A percentile compares a stretch with the other conserved stretches of the same genome.
Conservation (phyloP, 2,797 vertebrate species). For the Morus bassanus region DNA sequence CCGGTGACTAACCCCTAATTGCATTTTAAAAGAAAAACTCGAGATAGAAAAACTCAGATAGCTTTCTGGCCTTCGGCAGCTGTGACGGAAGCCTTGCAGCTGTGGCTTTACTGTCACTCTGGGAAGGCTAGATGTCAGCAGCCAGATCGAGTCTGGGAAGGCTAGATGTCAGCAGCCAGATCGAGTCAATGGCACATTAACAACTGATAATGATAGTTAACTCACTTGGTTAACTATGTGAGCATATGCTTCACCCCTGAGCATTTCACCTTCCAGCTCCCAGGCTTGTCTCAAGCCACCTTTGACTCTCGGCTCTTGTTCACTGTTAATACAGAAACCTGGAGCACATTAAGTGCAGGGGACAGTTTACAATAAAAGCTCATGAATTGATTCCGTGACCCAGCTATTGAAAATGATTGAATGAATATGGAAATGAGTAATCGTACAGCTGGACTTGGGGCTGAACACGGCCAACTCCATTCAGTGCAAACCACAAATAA, state of each 20-base stretch:
- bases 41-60: neutral
- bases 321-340: neutral
- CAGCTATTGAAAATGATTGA: slow-evolving; percentile 9
- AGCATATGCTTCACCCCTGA: neutral
- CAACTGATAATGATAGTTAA: neutral
- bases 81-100: neutral
- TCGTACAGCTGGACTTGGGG: neutral
- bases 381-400: neutral
- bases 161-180: neutral
- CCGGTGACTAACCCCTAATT: neutral
- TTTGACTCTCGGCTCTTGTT: neutral
- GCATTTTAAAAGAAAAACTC: neutral
- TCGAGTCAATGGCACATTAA: neutral
- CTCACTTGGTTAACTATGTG: neutral
- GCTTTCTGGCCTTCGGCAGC: neutral
- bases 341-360: slow-evolving; percentile 26
- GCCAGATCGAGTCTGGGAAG: neutral
- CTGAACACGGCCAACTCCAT: neutral
- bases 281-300: neutral
- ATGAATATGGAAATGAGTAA: slow-evolving; percentile 35
- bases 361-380: neutral
- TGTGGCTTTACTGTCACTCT: neutral
- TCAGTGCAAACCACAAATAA: neutral
- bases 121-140: neutral
- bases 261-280: neutral